Evolutionary conservation across 1,140 invertebrate genomes (phyloP), one percentile per base, ranked within the genome.

Genomic region (Ceratoteleas bidentatus): DNA sequence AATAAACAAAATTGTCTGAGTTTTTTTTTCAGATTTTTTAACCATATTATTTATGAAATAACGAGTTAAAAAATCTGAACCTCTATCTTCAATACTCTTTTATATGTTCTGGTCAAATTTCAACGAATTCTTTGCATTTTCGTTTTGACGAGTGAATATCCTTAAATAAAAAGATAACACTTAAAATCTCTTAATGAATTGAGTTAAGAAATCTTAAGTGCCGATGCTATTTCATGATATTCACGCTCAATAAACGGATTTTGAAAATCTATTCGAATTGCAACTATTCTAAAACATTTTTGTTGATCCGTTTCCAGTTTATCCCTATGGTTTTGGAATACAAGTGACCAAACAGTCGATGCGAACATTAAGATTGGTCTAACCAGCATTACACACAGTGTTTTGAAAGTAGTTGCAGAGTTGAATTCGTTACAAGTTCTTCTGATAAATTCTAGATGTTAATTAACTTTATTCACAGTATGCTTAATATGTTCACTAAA

Each of bases 181-280:
- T 0, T 32, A 33, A 10, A 45, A 7, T 47, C 5, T 47, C 57
- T 45, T 6, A n/a, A 10, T 2, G 57, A 60, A 2, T 15, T 16
- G 3, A 60, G 6, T n/a, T 38, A 33, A 6, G 60, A 47, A 9
- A 64, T 64, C 3, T 50, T 50, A n/a, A n/a, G n/a, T n/a, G n/a
- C n/a, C n/a, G n/a, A n/a, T n/a, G n/a, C n/a, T n/a, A n/a, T n/a
- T n/a, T 4, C 5, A 11, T 6, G 7, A 50, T 64, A 64, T 4
- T 64, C 33, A 64, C 52, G 60, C 2, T 50, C 8, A 50, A 64
- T 52, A 52, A 15, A 64, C 15, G 47, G 45, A 50, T 50, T 47
- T 14, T 45, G 60, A 6, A 50, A 10, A 34, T 36, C 15, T 16
- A 64, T 33, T 6, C 33, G 9, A 0, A 10, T 13, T 10, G 60